phyloP scores from a whole-genome alignment of 2,888 invertebrate genomes.

The Tipula vernalis region DNA sequence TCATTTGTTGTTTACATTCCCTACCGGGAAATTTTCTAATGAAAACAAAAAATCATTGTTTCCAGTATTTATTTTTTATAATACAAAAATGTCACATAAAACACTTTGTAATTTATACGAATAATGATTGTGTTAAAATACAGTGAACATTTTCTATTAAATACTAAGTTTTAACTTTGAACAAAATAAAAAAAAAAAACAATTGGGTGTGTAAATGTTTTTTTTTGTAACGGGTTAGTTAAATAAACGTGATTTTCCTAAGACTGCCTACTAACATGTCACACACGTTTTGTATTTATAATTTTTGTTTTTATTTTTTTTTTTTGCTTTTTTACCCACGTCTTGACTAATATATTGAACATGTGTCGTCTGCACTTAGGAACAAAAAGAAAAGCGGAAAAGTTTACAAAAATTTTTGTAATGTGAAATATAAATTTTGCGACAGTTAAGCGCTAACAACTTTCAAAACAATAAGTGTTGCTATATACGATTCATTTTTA shows the following conservation, averaged over 20 bases:
- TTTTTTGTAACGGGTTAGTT: background rate
- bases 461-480: constrained; percentile 4
- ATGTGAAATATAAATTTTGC: background rate
- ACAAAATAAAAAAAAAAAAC: background rate
- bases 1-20: no score
- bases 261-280: background rate
- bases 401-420: background rate
- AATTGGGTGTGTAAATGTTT: background rate
- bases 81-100: background rate
- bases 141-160: background rate
- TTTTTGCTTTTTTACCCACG: background rate
- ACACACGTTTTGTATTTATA: background rate
- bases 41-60: no score
- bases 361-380: background rate
- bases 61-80: no score
- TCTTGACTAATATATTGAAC: background rate
- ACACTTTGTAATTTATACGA: background rate
- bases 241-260: background rate
- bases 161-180: background rate
- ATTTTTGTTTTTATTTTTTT: background rate
- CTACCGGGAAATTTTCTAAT: no score
- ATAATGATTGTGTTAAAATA: background rate
- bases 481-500: background rate
- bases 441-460: background rate
- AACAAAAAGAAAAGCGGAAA: background rate